Base-by-base conservation (phyloP, 2,113 vertebrate genomes). In the Neolamprologus cancellatus region DNA sequence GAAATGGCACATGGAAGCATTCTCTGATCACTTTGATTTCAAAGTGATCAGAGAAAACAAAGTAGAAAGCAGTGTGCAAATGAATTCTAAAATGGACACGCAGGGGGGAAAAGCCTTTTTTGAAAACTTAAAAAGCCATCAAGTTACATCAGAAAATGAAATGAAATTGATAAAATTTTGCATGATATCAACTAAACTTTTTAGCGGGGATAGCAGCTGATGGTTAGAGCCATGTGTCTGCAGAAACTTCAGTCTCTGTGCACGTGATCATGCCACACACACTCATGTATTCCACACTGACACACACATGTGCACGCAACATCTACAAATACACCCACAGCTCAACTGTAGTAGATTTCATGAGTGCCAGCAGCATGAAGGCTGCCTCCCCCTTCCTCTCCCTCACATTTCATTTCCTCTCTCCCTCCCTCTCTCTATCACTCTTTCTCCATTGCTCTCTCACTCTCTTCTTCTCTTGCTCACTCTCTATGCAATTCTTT, bases 321-420 rank as follows among this genome's bases (percentile, higher is more conserved):
- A 71, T 87, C 83, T 82, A 86, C 87, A 91, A 87, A 91, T 82
- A 87, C 92, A 93, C 91, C 79, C 91, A 87, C 91, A 83, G 84
- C 89, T 89, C 89, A 57, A 81, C 84, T 87, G 86, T 93, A 92
- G 92, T 91, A 93, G 81, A 84, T 90, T 92, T 87, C 87, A 83
- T 78, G 80, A 88, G 82, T 88, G 89, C 90, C 90, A 84, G 90
- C 84, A 88, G 82, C 85, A 90, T 64, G 84, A 89, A 90, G 80
- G 81, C 82, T 90, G 86, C 88, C 44, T 50, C 74, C 83, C 86
- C 83, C 79, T 79, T 64, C 82, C 74, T 79, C 66, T 84, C 57
- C 79, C 83, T 86, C 85, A 78, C 81, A 44, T 82, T 80, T 69
- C 55, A 53, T 82, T 84, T 80, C 78, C 80, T 79, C 71, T 46